Conservation (phyloP, 2,797 vertebrate genomes). For the Melanotaenia trifasciata region DNA sequence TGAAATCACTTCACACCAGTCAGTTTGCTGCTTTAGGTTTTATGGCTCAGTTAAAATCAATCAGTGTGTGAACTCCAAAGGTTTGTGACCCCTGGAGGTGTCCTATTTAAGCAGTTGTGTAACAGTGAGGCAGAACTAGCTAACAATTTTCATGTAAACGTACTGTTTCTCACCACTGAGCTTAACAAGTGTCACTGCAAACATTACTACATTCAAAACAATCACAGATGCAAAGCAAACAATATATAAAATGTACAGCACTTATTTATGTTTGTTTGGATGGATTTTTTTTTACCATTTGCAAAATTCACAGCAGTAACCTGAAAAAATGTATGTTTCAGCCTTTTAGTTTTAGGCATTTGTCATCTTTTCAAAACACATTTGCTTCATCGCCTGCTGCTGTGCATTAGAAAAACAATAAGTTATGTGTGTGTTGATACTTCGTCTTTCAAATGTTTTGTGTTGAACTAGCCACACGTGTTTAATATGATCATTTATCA, state of each 20-base stretch:
- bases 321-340: slow-evolving; percentile 27
- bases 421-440: slow-evolving; percentile 8
- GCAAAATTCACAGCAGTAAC: slow-evolving; percentile 10
- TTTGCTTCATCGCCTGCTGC: slow-evolving; percentile 27
- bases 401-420: slow-evolving; percentile 5
- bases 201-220: slow-evolving; percentile 5
- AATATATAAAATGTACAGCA: not conserved
- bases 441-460: slow-evolving; percentile 40
- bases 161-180: not conserved
- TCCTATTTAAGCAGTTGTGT: not conserved
- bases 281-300: slow-evolving; percentile 12
- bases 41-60: slow-evolving; percentile 23
- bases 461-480: slow-evolving; percentile 28
- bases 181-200: not conserved
- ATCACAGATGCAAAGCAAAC: not conserved
- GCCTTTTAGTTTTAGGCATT: slow-evolving; percentile 10
- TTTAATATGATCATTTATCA: slow-evolving; percentile 30
- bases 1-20: slow-evolving; percentile 11
- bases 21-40: slow-evolving; percentile 2
- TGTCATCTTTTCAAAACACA: slow-evolving; percentile 27
- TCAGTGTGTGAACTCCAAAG: slow-evolving; percentile 23
- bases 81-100: slow-evolving; percentile 10
- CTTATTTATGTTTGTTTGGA: not conserved
- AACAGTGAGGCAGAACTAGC: slow-evolving; percentile 9
- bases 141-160: not conserved